Evolutionary conservation across 92 coral and sea anemone genomes (phyloP).

Genomic region (Epizoanthus rinbou): DNA sequence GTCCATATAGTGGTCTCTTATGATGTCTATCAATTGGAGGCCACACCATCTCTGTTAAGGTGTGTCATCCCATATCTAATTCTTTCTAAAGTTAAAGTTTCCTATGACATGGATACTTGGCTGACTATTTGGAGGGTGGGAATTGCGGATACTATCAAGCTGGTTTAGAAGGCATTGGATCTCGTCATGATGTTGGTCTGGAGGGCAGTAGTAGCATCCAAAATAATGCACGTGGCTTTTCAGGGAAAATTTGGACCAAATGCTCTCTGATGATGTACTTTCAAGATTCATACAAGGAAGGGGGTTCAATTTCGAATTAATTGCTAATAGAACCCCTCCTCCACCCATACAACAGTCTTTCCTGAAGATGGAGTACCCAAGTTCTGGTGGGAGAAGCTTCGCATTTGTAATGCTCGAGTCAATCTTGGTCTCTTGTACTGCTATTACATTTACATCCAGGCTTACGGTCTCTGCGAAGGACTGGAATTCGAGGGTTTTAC

Average conservation of each 20-base stretch:
- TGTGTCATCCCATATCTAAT: neutral
- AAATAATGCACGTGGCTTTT: constrained; percentile 5
- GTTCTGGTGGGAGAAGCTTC: constrained; percentile 20
- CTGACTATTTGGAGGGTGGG: constrained; percentile 5
- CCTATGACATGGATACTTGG: neutral
- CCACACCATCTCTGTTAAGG: constrained; percentile 7
- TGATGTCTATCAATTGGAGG: neutral
- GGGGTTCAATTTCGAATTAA: neutral
- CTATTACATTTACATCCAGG: constrained; percentile 31
- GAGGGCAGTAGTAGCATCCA: constrained; percentile 9
- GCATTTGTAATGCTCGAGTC: constrained; percentile 26
- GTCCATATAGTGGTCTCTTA: neutral
- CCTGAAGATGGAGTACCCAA: constrained; percentile 30
- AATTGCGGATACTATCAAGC: constrained; percentile 15
- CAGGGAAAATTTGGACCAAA: neutral
- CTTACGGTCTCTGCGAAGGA: constrained; percentile 30
- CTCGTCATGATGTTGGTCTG: neutral
- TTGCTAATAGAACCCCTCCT: neutral
- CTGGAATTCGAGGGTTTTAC: constrained; percentile 22
- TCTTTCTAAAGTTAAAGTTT: constrained; percentile 2
- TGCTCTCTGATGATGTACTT: constrained; percentile 13
- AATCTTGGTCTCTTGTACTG: constrained; percentile 36
- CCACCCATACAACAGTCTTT: constrained; percentile 27
- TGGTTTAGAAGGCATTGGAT: constrained; percentile 5
- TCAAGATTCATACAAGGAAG: neutral